Evolutionary conservation across 1,140 invertebrate species (phyloP), one percentile per base, ranked within the genome.

Genomic region (Halictus rubicundus): DNA sequence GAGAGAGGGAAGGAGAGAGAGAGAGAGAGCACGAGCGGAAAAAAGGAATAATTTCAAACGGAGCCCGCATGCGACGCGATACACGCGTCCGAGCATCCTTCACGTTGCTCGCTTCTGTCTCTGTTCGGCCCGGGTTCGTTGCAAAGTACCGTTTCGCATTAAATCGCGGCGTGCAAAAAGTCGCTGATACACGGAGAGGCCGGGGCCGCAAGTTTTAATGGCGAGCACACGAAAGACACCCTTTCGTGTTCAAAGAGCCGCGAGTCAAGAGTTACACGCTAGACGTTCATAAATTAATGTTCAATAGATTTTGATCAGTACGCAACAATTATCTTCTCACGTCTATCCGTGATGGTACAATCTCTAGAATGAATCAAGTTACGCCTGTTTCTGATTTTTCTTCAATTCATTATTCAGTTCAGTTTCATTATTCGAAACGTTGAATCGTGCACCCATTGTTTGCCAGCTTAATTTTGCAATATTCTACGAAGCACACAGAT

Each of bases 1-100:
- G n/a, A n/a, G n/a, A n/a, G n/a, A 64, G 9, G n/a, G 16, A 23
- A 42, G 5, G 32, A 32, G 1, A 32, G 32, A 32, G 63, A 86
- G 71, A 85, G 78, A 65, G 66, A n/a, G n/a, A n/a, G n/a, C n/a
- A n/a, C 52, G 42, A 46, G 42, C 42, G 42, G 37, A 66, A 87
- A 89, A 57, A 90, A 86, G 76, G 77, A 90, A 89, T 89, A 87
- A 89, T 89, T 88, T 88, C 37, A 88, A 89, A 90, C 81, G 85
- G 73, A 90, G 86, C 85, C 85, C 88, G 88, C 84, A 86, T 88
- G 80, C 74, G 85, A 85, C 71, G 42, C 42, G 42, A 46, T 46
- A 88, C 80, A 85, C 71, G 60, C 68, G 83, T 85, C 66, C 77
- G 71, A 83, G 81, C 75, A 71, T 64, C 61, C 68, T 80, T 80